Percentiles rank a stretch among this genome's conserved stretches.
Evolutionary conservation across 2,888 invertebrate species (phyloP).

Genomic region (Catocala fraxini): DNA sequence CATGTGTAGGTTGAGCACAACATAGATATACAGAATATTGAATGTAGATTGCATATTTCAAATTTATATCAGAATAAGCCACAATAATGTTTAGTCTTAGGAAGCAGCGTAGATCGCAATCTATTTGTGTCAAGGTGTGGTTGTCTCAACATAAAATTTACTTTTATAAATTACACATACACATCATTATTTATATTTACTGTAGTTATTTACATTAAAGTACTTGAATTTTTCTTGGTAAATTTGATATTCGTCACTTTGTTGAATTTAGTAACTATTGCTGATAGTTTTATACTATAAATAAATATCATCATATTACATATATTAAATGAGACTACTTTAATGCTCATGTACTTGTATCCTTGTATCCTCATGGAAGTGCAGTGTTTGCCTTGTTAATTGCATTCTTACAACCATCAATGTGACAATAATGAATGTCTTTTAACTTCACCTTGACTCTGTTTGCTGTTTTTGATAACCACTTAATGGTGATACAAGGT

Average conservation of each 20-base stretch:
- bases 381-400: constrained; percentile 25
- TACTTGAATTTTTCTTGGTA: neutral
- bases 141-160: constrained; percentile 30
- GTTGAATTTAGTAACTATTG: neutral
- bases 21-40: constrained; percentile 3
- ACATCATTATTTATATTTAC: constrained; percentile 23
- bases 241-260: neutral
- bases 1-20: neutral
- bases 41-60: constrained; percentile 12
- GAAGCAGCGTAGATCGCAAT: constrained; percentile 53
- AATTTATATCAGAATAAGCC: constrained; percentile 12
- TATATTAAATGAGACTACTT: too few relatives aligned
- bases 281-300: too few relatives aligned
- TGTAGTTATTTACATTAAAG: neutral
- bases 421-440: constrained; percentile 30
- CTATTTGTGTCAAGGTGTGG: constrained; percentile 69
- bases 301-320: too few relatives aligned
- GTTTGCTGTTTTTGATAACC: constrained; percentile 57
- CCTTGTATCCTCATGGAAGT: constrained; percentile 12
- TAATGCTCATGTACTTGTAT: too few relatives aligned
- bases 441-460: constrained; percentile 59
- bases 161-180: constrained; percentile 28
- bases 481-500: constrained; percentile 42
- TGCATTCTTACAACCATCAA: constrained; percentile 21
- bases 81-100: constrained; percentile 26